Evolutionary conservation across 2,113 vertebrate genomes (phyloP).

Genomic region (Microtus oregoni): DNA sequence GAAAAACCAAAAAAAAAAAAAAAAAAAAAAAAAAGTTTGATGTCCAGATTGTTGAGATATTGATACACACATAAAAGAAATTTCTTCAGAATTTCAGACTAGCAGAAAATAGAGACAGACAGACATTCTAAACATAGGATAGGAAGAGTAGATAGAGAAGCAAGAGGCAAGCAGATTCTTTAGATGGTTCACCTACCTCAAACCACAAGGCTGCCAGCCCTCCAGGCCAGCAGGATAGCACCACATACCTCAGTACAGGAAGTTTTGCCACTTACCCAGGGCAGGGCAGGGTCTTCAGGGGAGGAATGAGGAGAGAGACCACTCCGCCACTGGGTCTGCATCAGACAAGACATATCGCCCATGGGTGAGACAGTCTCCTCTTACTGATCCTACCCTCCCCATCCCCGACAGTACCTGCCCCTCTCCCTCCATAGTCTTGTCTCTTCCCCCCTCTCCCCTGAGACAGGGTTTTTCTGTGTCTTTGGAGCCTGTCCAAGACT

Average conservation of each 20-base stretch:
- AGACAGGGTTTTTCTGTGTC: too few relatives aligned
- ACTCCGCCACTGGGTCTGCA: slow-evolving; percentile 43
- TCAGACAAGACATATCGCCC: slow-evolving; percentile 40
- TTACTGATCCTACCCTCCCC: background rate
- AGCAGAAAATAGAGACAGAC: background rate
- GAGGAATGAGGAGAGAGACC: slow-evolving; percentile 63
- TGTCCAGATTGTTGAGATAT: background rate
- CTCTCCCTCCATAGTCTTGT: too few relatives aligned
- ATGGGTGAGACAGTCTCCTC: background rate
- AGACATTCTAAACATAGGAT: background rate
- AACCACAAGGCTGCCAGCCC: background rate
- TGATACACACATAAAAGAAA: background rate
- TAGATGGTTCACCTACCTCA: background rate
- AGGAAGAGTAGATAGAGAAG: background rate
- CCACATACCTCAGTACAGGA: background rate
- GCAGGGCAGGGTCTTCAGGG: slow-evolving; percentile 57
- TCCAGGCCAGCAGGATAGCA: background rate
- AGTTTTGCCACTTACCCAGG: slow-evolving; percentile 77
- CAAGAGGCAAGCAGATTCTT: background rate
- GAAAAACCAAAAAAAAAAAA: too few relatives aligned
- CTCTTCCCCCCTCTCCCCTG: too few relatives aligned
- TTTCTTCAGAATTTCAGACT: background rate
- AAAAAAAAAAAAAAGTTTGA: background rate
- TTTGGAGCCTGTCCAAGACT: too few relatives aligned
- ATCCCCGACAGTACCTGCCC: background rate